phyloP scores from a whole-genome alignment of 2,888 invertebrate species.

The Microctonus brassicae region DNA sequence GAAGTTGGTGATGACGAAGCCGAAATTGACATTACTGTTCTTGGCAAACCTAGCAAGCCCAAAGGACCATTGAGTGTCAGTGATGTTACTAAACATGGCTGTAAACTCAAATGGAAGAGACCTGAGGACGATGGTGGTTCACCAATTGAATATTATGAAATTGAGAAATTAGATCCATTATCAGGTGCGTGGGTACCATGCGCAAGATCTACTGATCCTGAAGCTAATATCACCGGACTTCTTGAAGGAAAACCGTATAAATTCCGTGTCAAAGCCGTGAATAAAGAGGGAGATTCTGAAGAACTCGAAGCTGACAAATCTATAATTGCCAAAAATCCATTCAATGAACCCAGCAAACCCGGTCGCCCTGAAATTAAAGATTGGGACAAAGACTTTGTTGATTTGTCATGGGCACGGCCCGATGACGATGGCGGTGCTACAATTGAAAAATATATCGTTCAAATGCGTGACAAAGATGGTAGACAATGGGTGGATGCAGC shows the following conservation, averaged over 20 bases:
- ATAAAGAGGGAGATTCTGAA: slow-evolving; percentile 98
- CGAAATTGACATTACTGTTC: slow-evolving; percentile 89
- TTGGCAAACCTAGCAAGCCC: slow-evolving; percentile 84
- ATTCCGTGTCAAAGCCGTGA: slow-evolving; percentile 97
- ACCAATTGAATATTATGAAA: slow-evolving; percentile 94
- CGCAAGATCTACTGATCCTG: slow-evolving; percentile 87
- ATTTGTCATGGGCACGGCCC: slow-evolving; percentile 93
- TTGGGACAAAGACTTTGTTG: slow-evolving; percentile 97
- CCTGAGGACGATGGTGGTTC: slow-evolving; percentile 96
- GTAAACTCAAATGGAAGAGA: slow-evolving; percentile 92
- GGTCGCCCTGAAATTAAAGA: slow-evolving; percentile 90
- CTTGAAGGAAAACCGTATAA: slow-evolving; percentile 97
- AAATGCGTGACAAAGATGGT: slow-evolving; percentile 92
- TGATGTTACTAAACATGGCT: slow-evolving; percentile 92
- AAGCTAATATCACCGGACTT: slow-evolving; percentile 85
- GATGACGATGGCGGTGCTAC: slow-evolving; percentile 95
- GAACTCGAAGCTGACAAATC: slow-evolving; percentile 94
- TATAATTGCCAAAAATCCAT: slow-evolving; percentile 98
- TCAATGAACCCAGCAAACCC: slow-evolving; percentile 94
- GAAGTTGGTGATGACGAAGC: slow-evolving; percentile 94
- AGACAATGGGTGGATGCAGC: slow-evolving; percentile 86
- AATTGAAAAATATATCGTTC: slow-evolving; percentile 93
- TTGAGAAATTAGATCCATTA: slow-evolving; percentile 93
- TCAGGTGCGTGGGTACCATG: slow-evolving; percentile 95
- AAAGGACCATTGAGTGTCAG: slow-evolving; percentile 90